Evolutionary conservation across 2,113 vertebrate species (phyloP).

Genomic region (Cinclus cinclus): DNA sequence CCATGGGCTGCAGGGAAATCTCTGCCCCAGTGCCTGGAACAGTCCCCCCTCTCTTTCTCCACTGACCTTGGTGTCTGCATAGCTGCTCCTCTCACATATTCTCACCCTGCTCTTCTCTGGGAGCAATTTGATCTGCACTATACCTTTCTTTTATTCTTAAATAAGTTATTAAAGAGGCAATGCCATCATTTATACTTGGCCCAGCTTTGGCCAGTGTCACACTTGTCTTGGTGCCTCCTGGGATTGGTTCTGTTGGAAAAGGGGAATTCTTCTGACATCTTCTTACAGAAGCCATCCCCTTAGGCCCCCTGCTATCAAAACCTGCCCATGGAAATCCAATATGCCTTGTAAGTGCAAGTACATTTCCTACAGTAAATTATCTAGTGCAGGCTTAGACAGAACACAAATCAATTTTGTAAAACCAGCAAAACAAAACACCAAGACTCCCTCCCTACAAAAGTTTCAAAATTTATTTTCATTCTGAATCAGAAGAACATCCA

Average conservation of each 20-base stretch:
- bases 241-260: not conserved
- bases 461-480: not conserved
- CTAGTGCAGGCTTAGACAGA: not conserved
- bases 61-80: not conserved
- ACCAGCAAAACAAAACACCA: not conserved
- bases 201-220: not conserved
- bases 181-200: not conserved
- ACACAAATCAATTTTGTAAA: not conserved
- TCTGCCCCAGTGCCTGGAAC: not conserved
- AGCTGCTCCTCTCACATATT: not conserved
- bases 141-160: not conserved
- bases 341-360: not conserved
- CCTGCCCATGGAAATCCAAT: not conserved
- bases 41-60: not conserved
- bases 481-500: not conserved
- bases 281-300: not conserved
- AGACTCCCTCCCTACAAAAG: rapidly evolving
- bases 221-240: not conserved
- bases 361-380: not conserved
- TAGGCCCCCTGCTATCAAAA: rapidly evolving
- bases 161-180: too few species aligned
- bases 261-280: not conserved
- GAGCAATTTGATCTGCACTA: not conserved
- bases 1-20: not conserved
- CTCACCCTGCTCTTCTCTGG: not conserved